phyloP scores from a whole-genome alignment of 2,888 invertebrate species.

The Agrotis clavis region DNA sequence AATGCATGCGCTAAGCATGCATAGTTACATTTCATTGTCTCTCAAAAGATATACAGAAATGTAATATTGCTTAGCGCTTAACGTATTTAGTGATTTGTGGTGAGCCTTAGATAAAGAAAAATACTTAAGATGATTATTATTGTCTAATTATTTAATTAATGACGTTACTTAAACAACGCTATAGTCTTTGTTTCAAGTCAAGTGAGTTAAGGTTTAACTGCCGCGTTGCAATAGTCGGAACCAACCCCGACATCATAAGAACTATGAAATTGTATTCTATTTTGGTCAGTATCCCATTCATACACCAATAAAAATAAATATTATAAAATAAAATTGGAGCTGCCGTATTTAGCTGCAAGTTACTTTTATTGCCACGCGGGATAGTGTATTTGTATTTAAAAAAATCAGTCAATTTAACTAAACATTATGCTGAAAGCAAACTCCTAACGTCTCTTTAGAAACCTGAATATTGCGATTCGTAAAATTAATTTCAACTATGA shows the following conservation, averaged over 20 bases:
- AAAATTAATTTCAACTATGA: not conserved
- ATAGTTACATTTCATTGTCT: not conserved
- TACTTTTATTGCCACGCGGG: not conserved
- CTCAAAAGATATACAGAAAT: not conserved
- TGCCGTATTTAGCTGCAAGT: not conserved
- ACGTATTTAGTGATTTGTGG: constrained; percentile 1
- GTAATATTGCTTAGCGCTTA: not conserved
- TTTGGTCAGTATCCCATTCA: constrained; percentile 1
- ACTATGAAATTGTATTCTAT: not conserved
- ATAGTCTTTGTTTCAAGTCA: constrained; percentile 11
- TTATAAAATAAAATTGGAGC: not conserved
- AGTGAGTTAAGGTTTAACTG: not conserved
- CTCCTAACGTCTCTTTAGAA: not conserved
- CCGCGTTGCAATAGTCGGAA: not conserved
- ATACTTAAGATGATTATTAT: not conserved
- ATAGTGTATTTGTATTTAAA: not conserved
- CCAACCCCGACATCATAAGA: not conserved
- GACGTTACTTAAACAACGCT: constrained; percentile 21
- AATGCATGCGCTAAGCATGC: not conserved
- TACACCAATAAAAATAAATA: not conserved
- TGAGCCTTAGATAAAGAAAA: not conserved
- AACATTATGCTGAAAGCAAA: constrained; percentile 5
- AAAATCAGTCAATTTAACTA: not conserved
- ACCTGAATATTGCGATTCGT: not conserved
- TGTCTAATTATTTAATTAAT: not conserved